Percentiles rank a stretch among this genome's conserved stretches.
These are phyloP conservation scores for Shinisaurus crocodilurus DNA, from an alignment of 2,113 vertebrate genomes.

Conservation along the genomic window DNA sequence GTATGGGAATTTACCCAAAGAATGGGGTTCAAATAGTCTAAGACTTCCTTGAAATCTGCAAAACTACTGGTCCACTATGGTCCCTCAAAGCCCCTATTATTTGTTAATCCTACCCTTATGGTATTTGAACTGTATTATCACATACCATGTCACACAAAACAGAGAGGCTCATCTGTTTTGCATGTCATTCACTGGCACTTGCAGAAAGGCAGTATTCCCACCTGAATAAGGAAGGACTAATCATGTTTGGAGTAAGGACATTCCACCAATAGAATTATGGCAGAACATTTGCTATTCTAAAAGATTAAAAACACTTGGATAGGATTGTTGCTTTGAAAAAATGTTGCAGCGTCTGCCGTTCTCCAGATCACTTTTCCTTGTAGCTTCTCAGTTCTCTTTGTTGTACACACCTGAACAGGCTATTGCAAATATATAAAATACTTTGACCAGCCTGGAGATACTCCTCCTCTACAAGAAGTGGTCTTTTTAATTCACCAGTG, in stretches of 20 bases:
- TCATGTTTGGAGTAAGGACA: background rate
- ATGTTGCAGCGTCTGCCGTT: no score
- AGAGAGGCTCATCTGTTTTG: background rate
- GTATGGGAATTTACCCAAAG: background rate
- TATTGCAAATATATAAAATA: background rate
- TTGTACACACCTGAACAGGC: background rate
- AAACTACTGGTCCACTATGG: background rate
- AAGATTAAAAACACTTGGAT: background rate
- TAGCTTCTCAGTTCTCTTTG: background rate
- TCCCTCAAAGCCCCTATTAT: background rate
- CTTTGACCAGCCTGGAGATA: background rate
- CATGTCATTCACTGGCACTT: background rate
- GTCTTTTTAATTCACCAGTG: background rate
- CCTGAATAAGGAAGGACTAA: background rate
- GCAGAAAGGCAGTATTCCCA: background rate
- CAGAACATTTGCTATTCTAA: background rate
- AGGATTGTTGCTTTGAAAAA: no score
- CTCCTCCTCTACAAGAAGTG: background rate
- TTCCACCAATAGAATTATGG: background rate
- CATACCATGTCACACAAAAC: background rate
- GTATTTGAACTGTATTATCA: background rate
- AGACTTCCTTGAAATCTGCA: background rate
- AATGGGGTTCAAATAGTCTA: background rate
- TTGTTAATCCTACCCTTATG: background rate
- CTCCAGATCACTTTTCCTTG: background rate